phyloP scores from a whole-genome alignment of 2,797 vertebrate genomes.

The Perodicticus potto region DNA sequence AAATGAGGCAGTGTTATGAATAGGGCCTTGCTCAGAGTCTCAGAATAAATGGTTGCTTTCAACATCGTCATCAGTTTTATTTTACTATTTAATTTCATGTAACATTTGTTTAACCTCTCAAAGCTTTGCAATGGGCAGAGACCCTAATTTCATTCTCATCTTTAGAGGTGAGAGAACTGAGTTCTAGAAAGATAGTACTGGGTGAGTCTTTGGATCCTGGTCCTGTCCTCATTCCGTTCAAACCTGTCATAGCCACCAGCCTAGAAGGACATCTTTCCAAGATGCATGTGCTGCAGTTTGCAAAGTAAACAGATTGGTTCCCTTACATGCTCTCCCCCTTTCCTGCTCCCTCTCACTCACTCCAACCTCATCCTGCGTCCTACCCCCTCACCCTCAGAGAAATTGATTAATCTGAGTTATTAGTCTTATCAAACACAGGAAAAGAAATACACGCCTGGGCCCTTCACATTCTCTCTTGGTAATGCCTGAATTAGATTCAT shows the following conservation, averaged over 20 bases:
- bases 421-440: constrained; percentile 77
- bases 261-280: constrained; percentile 34
- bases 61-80: not conserved
- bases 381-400: not conserved
- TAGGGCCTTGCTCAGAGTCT: not conserved
- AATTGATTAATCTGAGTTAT: constrained; percentile 83
- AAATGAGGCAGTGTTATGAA: not conserved
- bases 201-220: not conserved
- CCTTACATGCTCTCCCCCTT: not conserved
- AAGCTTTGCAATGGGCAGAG: not conserved
- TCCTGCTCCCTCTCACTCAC: not conserved
- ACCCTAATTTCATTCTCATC: not conserved
- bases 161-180: not conserved
- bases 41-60: not conserved
- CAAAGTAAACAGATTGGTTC: not conserved
- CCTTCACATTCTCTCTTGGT: constrained; percentile 80
- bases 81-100: not conserved
- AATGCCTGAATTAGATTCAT: constrained; percentile 85
- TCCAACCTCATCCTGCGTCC: not conserved
- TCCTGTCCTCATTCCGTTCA: not conserved
- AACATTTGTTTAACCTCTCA: not conserved
- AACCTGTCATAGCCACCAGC: not conserved
- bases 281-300: not conserved
- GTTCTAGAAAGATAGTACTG: not conserved
- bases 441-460: constrained; percentile 76